These are phyloP conservation scores for Drosophila subsilvestris DNA, from an alignment of 2,888 invertebrate species.

Conservation along the genomic window DNA sequence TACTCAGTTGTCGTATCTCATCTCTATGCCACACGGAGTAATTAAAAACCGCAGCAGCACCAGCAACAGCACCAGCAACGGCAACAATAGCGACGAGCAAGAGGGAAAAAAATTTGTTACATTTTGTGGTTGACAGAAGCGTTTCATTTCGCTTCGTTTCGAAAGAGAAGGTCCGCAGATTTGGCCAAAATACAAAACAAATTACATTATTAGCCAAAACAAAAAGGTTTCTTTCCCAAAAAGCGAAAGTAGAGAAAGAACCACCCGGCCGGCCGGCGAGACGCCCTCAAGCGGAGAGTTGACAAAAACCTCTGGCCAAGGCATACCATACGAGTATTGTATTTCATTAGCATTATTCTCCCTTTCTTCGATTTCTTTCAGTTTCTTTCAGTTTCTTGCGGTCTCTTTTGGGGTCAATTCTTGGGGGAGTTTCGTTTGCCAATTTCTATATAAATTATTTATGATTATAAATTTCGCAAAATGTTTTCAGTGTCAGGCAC, in stretches of 20 bases:
- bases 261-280: conserved; percentile 5
- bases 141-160: conserved; percentile 18
- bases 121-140: conserved; percentile 39
- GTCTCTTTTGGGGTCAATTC: conserved; percentile 52
- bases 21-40: conserved; percentile 29
- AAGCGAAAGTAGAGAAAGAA: conserved; percentile 65
- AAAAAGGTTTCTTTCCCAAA: conserved; percentile 59
- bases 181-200: conserved; percentile 38
- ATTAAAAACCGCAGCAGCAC: conserved; percentile 61
- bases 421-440: conserved; percentile 60
- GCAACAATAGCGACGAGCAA: conserved; percentile 39
- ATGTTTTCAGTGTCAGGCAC: conserved; percentile 37
- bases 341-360: conserved; percentile 17
- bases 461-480: conserved; percentile 31
- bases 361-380: not conserved
- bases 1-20: conserved; percentile 2
- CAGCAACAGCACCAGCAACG: conserved; percentile 33
- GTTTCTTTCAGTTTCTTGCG: not conserved
- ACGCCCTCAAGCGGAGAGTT: conserved; percentile 42
- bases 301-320: conserved; percentile 32
- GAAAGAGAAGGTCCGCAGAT: conserved; percentile 43
- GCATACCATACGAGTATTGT: not conserved
- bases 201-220: conserved; percentile 31
- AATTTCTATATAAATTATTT: conserved; percentile 51
- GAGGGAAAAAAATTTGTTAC: conserved; percentile 40